These are phyloP conservation scores for Propithecus perrieri DNA, from an alignment of 2,797 vertebrate genomes.

Conservation along the genomic window DNA sequence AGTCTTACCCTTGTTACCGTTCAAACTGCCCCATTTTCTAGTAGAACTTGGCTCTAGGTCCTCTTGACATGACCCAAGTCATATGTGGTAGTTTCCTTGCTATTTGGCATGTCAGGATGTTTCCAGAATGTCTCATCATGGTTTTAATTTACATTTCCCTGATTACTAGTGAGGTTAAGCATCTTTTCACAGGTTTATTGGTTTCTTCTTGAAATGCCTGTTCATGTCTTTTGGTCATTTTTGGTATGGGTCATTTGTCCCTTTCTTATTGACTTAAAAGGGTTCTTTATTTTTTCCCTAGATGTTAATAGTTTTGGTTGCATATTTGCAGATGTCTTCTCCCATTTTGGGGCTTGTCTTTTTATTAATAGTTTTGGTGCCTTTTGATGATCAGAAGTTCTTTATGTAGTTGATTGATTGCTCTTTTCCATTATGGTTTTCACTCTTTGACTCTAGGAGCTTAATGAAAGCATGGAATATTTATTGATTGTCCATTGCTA, in stretches of 20 bases:
- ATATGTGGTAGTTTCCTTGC: not conserved
- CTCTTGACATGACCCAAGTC: not conserved
- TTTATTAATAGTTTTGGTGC: slow-evolving; percentile 1
- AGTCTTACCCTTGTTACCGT: not conserved
- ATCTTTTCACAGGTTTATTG: slow-evolving; percentile 35
- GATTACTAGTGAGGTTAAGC: not conserved
- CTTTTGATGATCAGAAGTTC: slow-evolving; percentile 25
- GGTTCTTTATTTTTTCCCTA: slow-evolving; percentile 8
- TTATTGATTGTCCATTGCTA: slow-evolving; percentile 14
- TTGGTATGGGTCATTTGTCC: not conserved
- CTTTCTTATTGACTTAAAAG: slow-evolving; percentile 2
- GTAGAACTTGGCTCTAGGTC: not conserved
- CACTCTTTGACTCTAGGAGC: slow-evolving; percentile 19
- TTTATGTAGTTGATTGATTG: slow-evolving; percentile 15
- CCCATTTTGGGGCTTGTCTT: not conserved
- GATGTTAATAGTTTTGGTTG: not conserved
- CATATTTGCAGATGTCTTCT: slow-evolving; percentile 10
- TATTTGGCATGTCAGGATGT: not conserved
- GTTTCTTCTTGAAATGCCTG: slow-evolving; percentile 17
- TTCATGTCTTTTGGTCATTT: slow-evolving; percentile 22
- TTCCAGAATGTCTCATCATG: slow-evolving; percentile 20
- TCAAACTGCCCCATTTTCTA: not conserved
- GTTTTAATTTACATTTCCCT: slow-evolving; percentile 33
- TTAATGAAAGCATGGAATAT: slow-evolving; percentile 27
- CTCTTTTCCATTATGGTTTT: not conserved